Base-by-base conservation (phyloP, 1,140 invertebrate genomes). In the Diuraphis noxia region DNA sequence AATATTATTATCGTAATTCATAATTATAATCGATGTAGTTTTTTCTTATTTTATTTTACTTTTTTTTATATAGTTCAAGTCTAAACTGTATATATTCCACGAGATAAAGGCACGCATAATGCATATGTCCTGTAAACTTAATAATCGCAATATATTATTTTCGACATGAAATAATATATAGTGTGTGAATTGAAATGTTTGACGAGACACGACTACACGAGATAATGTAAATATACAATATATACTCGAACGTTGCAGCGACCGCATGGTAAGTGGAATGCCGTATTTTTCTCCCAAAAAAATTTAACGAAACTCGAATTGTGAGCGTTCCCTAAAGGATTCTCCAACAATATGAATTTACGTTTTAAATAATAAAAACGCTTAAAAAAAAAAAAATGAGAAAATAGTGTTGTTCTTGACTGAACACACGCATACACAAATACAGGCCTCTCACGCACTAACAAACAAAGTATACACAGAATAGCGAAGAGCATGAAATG, bases 301-400 rank as follows among this genome's bases (percentile, higher is more conserved):
- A 36, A 21, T 72, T 81, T 81, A 40, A 36, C 21, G 36, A 38
- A 25, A 38, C 79, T 81, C 8, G 38, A 25, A 81, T 43, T 43
- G 79, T 41, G 25, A 19, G 25, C 30, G 40, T 84, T 84, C 40
- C 30, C n/a, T 17, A 43, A 84, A 84, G 41, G 19, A 84, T 84
- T 84, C 82, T n/a, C 30, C 19, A 43, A 84, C 13, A 43, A 30
- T 84, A 84, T 84, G 81, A 43, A 84, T 84, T 84, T 34, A n/a
- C n/a, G 40, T 84, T 84, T n/a, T 84, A 46, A 43, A 84, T 43
- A 43, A 84, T 43, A 84, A 43, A 41, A 84, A 43, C 4, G 82
- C 25, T 82, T 41, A 81, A 81, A 81, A 81, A 81, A 81, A 81
- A 38, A 40, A 81, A 81, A 81, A 43, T 9, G 82, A 4, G 56